phyloP scores from a whole-genome alignment of 2,797 vertebrate genomes.

The Manis crassicaudata region DNA sequence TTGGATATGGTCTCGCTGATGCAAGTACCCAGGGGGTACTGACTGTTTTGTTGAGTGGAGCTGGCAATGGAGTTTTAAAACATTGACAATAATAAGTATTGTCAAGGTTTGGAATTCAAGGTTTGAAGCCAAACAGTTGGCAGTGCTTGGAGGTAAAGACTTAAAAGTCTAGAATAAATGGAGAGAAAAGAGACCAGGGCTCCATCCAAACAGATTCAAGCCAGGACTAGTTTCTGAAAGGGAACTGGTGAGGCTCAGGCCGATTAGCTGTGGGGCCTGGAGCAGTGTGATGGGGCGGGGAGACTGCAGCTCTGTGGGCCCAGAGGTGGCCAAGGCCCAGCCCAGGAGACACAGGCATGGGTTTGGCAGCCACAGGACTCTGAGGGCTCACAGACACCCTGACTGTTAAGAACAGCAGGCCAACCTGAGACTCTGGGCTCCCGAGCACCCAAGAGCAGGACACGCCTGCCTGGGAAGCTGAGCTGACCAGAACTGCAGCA shows the following conservation, averaged over 20 bases:
- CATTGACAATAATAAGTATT: not conserved
- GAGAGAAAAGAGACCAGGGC: not conserved
- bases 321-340: not conserved
- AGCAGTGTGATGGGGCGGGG: accelerated
- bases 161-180: not conserved
- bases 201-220: not conserved
- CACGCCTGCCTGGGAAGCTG: not conserved
- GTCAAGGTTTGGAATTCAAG: not conserved
- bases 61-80: not conserved
- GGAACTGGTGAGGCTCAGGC: not conserved
- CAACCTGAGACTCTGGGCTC: not conserved
- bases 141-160: not conserved
- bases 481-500: not conserved
- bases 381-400: not conserved
- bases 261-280: accelerated
- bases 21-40: not conserved
- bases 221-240: not conserved
- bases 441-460: no score
- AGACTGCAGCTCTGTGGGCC: not conserved
- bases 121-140: not conserved
- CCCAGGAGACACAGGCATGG: not conserved
- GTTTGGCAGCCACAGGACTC: not conserved
- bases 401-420: not conserved
- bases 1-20: not conserved
- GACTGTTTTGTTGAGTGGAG: not conserved